Base-by-base conservation (phyloP, 2,113 vertebrate species). In the Lophius piscatorius region DNA sequence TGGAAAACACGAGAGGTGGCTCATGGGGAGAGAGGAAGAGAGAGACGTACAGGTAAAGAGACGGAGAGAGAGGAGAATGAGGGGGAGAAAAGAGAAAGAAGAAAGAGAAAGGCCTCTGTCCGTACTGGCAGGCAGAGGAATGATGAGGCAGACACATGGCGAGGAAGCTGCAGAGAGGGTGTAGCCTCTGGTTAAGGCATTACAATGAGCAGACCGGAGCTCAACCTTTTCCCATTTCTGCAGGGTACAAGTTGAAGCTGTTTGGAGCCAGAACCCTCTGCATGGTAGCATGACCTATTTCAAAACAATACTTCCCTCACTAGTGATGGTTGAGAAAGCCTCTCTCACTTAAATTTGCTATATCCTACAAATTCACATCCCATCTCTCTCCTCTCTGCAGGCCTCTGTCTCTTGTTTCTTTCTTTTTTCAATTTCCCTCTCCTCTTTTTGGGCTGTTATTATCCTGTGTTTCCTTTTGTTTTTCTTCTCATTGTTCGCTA, bases 231-330 rank as follows among this genome's bases (percentile, higher is more conserved):
- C 55, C 23, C 29, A 31, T 72, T 65, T 65, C 74, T 70, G 57
- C 76, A 77, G 74, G 76, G 67, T 73, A 50, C 50, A 2, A 64
- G n/a, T 51, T 42, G 48, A 70, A 63, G 61, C 61, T 70, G 67
- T 75, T 56, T 45, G 49, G 50, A 73, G 66, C 52, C 64, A 31
- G 28, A 64, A 59, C 64, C 71, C 63, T 60, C 48, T 67, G 68
- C 61, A 22, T 31, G 62, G 49, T 63, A 73, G 45, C 65, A 34
- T 65, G 59, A 80, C 58, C 83, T 62, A 70, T 85, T 85, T 84
- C 74, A 76, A 83, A 83, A 85, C 78, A 80, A 78, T 78, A 41
- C 76, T 62, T 70, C 55, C 63, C 66, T 31, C 2, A 3, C 20
- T 29, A 50, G 45, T 63, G 59, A 81, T 60, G 63, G 61, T 63